A percentile compares a stretch with the other conserved stretches of the same genome.
Conservation (phyloP, 2,888 invertebrate species). For the Selenia dentaria region DNA sequence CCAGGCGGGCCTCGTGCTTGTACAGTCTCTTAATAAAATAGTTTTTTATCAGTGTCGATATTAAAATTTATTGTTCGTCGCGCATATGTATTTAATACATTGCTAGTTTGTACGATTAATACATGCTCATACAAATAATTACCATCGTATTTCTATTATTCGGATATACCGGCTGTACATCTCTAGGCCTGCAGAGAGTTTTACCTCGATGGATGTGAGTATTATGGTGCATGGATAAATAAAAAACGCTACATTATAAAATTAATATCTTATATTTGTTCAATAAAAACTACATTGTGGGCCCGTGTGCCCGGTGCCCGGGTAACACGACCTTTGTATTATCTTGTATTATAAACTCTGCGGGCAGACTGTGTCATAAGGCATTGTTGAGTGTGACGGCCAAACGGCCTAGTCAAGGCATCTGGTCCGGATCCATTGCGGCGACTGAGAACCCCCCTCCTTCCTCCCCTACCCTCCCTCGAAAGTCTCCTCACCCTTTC, state of each 20-base stretch:
- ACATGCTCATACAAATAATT: too few relatives aligned
- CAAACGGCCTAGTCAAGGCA: conserved; percentile 67
- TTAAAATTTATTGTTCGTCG: too few relatives aligned
- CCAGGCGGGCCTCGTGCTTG: too few relatives aligned
- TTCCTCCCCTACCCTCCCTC: conserved; percentile 38
- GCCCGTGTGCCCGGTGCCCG: conserved; percentile 83
- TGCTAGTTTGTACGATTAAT: too few relatives aligned
- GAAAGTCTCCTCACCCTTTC: too few relatives aligned
- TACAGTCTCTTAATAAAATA: too few relatives aligned
- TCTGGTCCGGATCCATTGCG: conserved; percentile 59
- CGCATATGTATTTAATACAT: too few relatives aligned
- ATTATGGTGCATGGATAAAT: conserved; percentile 26
- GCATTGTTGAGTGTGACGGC: conserved; percentile 71
- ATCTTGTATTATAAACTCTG: conserved; percentile 84
- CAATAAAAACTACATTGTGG: conserved; percentile 85
- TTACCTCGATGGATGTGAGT: too few relatives aligned
- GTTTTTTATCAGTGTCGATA: too few relatives aligned
- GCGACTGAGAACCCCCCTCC: conserved; percentile 36
- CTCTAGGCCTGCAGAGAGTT: too few relatives aligned
- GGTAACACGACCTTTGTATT: conserved; percentile 85
- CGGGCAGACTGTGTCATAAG: conserved; percentile 84
- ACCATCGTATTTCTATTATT: too few relatives aligned
- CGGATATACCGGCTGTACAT: too few relatives aligned
- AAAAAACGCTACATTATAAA: conserved; percentile 80
- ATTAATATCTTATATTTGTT: conserved; percentile 85